Percentiles rank a stretch among this genome's conserved stretches.
phyloP scores from a whole-genome alignment of 2,797 vertebrate genomes.

The Ibycter americanus region DNA sequence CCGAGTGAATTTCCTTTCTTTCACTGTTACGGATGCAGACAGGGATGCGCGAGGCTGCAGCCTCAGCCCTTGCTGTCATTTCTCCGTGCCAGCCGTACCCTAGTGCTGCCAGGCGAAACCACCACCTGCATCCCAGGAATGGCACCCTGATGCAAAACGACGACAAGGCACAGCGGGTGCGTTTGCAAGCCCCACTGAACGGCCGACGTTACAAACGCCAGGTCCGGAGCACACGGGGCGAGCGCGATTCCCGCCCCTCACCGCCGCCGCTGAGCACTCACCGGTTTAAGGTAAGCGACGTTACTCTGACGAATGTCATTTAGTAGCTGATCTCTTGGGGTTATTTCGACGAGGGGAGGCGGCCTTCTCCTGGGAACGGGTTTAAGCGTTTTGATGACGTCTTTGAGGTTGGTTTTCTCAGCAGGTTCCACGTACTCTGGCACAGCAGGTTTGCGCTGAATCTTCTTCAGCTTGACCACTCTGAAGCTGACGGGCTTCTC shows the following conservation, averaged over 20 bases:
- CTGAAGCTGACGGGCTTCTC: conserved; percentile 74
- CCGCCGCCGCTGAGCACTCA: conserved; percentile 65
- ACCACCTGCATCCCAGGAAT: not conserved
- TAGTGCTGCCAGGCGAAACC: not conserved
- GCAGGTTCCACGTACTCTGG: conserved; percentile 65
- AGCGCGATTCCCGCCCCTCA: accelerated
- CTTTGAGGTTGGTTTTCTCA: conserved; percentile 88
- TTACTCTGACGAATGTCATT: conserved; percentile 92
- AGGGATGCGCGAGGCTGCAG: not conserved
- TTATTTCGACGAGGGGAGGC: conserved; percentile 86
- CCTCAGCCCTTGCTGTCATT: accelerated
- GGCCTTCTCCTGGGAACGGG: conserved; percentile 88
- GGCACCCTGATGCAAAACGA: not conserved
- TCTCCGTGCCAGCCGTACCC: accelerated
- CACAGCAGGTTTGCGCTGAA: conserved; percentile 70
- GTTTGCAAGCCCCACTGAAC: not conserved
- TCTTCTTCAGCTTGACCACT: conserved; percentile 83
- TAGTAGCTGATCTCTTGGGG: conserved; percentile 90
- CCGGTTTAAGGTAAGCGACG: conserved; percentile 93
- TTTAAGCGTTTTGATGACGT: conserved; percentile 92
- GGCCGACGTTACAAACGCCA: accelerated
- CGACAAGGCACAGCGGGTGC: accelerated
- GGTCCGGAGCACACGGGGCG: accelerated
- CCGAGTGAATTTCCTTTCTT: not conserved
- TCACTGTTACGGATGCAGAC: accelerated